A percentile compares a stretch with the other conserved stretches of the same genome.
Evolutionary conservation across 2,113 vertebrate species (phyloP).

Genomic region (Sorex araneus): DNA sequence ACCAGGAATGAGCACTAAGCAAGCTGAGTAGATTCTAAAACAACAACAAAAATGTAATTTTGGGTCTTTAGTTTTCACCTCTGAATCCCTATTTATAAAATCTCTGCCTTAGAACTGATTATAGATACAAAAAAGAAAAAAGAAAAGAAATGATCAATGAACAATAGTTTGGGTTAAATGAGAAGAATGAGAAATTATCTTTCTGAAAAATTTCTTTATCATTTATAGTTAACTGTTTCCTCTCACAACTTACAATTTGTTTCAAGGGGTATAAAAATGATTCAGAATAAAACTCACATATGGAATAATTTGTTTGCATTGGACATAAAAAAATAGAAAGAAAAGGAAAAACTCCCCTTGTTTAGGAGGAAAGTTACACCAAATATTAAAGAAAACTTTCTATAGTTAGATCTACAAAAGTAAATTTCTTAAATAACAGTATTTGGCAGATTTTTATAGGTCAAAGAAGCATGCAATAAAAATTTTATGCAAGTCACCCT

Average conservation of each 20-base stretch:
- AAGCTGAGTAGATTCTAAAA: no score
- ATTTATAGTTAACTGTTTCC: neutral
- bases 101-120: no score
- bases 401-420: neutral
- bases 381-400: neutral
- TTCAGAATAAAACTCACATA: neutral
- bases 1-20: no score
- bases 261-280: neutral
- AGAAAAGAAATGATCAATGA: no score
- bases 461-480: neutral
- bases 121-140: no score
- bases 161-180: no score
- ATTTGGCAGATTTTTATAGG: neutral
- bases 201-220: neutral
- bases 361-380: neutral
- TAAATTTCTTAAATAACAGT: neutral
- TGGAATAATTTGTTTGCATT: neutral
- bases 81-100: neutral
- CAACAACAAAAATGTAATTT: neutral
- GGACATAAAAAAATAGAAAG: neutral
- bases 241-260: neutral
- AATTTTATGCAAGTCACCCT: no score
- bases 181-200: neutral
- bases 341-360: neutral
- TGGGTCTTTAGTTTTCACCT: neutral